Conservation (phyloP, 2,888 invertebrate genomes). For the Pachydiplax longipennis region DNA sequence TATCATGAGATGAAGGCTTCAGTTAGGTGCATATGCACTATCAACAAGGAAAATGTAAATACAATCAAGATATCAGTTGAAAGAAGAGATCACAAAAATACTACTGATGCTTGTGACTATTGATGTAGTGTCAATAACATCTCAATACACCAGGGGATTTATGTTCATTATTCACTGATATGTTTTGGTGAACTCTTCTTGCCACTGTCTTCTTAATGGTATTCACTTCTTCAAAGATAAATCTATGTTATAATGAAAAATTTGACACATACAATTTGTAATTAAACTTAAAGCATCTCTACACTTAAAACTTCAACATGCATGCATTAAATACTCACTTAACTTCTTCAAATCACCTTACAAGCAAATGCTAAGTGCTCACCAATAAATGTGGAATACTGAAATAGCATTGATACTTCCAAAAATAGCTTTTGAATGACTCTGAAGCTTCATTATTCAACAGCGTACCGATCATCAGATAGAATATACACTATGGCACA, state of each 20-base stretch:
- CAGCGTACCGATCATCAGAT: not conserved
- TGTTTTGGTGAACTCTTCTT: slow-evolving; percentile 25
- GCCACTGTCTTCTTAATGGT: not conserved
- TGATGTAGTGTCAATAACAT: not conserved
- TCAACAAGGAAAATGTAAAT: not conserved
- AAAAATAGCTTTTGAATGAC: slow-evolving; percentile 29
- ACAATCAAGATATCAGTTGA: not conserved
- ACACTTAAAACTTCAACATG: slow-evolving; percentile 31
- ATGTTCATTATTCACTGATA: not conserved
- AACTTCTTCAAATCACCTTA: slow-evolving; percentile 5
- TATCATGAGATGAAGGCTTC: slow-evolving; percentile 25
- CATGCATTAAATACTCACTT: slow-evolving; percentile 9
- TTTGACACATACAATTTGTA: not conserved
- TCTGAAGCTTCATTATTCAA: not conserved
- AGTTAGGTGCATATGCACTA: not conserved
- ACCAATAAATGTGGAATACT: slow-evolving; percentile 13
- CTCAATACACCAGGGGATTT: not conserved
- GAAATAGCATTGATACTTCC: slow-evolving; percentile 23
- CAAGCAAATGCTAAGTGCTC: slow-evolving; percentile 35
- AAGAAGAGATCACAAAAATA: slow-evolving; percentile 18
- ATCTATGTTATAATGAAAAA: slow-evolving; percentile 11
- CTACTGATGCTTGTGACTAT: not conserved
- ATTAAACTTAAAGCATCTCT: slow-evolving; percentile 20
- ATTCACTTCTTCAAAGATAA: slow-evolving; percentile 22
- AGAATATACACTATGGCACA: not conserved